A percentile compares a stretch with the other conserved stretches of the same genome.
phyloP scores from a whole-genome alignment of 2,797 vertebrate genomes.

The Siniperca scherzeri region DNA sequence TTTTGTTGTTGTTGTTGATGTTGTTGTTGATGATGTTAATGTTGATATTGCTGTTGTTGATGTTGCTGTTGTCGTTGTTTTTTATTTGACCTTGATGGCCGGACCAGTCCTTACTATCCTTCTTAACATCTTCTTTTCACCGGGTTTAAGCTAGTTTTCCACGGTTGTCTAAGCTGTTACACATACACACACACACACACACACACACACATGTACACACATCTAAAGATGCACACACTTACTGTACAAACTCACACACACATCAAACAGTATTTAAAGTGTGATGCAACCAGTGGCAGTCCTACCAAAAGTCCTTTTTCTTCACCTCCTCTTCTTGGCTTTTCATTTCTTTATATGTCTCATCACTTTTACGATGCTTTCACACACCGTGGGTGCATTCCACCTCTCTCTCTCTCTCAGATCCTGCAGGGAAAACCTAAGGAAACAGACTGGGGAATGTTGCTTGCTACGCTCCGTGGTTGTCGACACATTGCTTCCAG shows the following conservation, averaged over 20 bases:
- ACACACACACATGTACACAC: slow-evolving; percentile 17
- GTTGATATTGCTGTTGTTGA: slow-evolving; percentile 78
- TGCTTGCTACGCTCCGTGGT: slow-evolving; percentile 39
- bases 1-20: slow-evolving; percentile 81
- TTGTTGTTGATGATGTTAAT: slow-evolving; percentile 78
- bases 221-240: slow-evolving; percentile 19
- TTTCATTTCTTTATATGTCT: slow-evolving; percentile 38
- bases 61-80: slow-evolving; percentile 74
- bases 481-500: slow-evolving; percentile 27
- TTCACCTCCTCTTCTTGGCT: slow-evolving; percentile 37
- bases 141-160: slow-evolving; percentile 68
- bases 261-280: slow-evolving; percentile 73
- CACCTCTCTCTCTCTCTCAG: slow-evolving; percentile 34
- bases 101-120: slow-evolving; percentile 92
- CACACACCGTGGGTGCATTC: slow-evolving; percentile 45
- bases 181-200: slow-evolving; percentile 14
- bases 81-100: slow-evolving; percentile 93
- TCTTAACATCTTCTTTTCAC: slow-evolving; percentile 62
- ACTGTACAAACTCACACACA: slow-evolving; percentile 43
- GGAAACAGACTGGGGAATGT: slow-evolving; percentile 50
- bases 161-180: slow-evolving; percentile 56
- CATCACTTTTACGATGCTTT: slow-evolving; percentile 42
- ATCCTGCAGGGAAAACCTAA: slow-evolving; percentile 60
- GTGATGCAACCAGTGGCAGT: slow-evolving; percentile 60
- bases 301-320: slow-evolving; percentile 35